A percentile compares a stretch with the other conserved stretches of the same genome.
phyloP scores from a whole-genome alignment of 1,140 invertebrate genomes.

The Cotesia glomerata region DNA sequence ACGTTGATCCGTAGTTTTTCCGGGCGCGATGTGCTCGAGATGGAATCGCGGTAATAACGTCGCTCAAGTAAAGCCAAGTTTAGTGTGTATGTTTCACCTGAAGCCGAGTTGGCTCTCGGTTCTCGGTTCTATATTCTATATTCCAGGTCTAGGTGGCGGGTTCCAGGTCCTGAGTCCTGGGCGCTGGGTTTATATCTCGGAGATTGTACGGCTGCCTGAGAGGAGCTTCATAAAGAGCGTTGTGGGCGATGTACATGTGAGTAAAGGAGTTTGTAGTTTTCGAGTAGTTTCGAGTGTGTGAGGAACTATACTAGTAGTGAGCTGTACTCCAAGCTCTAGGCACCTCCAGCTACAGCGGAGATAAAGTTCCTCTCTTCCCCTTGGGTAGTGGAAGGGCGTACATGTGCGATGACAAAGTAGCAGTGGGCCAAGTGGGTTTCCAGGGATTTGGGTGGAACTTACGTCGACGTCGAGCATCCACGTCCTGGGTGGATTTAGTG shows the following conservation, averaged over 20 bases:
- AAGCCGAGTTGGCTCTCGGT: neutral
- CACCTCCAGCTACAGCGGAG: neutral
- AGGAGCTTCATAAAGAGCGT: neutral
- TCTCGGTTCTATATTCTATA: neutral
- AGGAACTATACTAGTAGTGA: no score
- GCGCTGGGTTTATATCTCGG: no score
- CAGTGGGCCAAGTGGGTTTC: conserved; percentile 22
- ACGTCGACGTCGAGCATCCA: conserved; percentile 2
- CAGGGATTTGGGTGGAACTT: conserved; percentile 35
- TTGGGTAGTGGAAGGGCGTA: neutral
- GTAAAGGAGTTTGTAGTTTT: no score
- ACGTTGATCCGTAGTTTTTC: conserved; percentile 26
- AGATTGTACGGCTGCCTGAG: neutral
- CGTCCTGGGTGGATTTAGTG: conserved; percentile 17
- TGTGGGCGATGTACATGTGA: neutral
- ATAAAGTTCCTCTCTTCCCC: neutral
- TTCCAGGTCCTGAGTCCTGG: no score
- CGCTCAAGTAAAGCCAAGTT: conserved; percentile 23
- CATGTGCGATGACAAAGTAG: neutral
- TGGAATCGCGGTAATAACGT: conserved; percentile 29
- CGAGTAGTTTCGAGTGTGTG: no score
- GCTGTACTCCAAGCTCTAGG: no score
- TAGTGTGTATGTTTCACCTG: neutral
- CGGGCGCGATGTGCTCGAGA: neutral
- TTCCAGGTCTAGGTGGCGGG: no score